phyloP scores from a whole-genome alignment of 2,888 invertebrate genomes.

The Lycocerus yunnanus region DNA sequence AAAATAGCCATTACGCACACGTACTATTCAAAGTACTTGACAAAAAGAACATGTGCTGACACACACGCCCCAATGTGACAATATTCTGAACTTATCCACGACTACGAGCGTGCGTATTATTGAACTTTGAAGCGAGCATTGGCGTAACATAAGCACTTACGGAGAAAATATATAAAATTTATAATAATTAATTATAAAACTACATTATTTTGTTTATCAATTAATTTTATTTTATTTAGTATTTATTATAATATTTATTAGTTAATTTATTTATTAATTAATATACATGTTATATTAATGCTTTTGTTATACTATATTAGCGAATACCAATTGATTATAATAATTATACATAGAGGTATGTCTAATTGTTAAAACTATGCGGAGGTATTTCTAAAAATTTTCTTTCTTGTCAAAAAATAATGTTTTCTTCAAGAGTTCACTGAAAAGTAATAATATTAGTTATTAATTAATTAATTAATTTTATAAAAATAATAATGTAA shows the following conservation, averaged over 20 bases:
- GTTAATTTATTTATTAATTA: background rate
- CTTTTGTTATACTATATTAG: background rate
- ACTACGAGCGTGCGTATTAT: background rate
- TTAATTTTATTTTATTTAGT: background rate
- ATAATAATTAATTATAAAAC: too few relatives aligned
- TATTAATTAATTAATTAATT: too few relatives aligned
- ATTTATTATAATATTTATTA: background rate
- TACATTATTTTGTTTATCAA: background rate
- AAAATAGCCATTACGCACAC: slow-evolving; percentile 44
- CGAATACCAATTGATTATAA: too few relatives aligned
- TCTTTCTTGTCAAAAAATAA: too few relatives aligned
- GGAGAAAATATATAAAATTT: background rate
- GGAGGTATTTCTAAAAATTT: too few relatives aligned
- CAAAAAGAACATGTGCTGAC: slow-evolving; percentile 7
- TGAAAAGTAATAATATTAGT: too few relatives aligned
- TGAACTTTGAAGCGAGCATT: background rate
- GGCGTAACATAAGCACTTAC: background rate
- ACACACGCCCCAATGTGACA: background rate
- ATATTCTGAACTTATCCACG: background rate
- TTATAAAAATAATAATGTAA: too few relatives aligned
- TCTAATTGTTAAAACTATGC: too few relatives aligned
- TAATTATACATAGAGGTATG: too few relatives aligned
- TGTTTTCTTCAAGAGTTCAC: too few relatives aligned
- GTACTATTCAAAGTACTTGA: slow-evolving; percentile 4
- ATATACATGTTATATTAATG: background rate